Evolutionary conservation across 1,140 invertebrate species (phyloP).

Genomic region (Sinonovacula constricta): DNA sequence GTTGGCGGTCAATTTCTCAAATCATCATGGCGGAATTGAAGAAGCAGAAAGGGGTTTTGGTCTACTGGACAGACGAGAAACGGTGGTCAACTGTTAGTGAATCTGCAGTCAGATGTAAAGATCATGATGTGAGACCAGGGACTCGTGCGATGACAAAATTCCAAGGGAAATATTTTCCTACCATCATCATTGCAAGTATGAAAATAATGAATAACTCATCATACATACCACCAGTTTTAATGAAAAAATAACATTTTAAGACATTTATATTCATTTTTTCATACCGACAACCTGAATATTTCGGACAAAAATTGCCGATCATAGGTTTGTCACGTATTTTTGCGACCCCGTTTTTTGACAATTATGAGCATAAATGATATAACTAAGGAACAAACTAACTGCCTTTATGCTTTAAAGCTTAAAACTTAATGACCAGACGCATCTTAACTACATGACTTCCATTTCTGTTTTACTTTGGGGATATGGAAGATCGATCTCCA

Average conservation of each 20-base stretch:
- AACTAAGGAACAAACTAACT: constrained; percentile 37
- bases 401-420: constrained; percentile 40
- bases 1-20: constrained; percentile 38
- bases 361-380: constrained; percentile 39
- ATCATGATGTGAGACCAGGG: constrained; percentile 37
- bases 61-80: constrained; percentile 38
- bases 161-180: constrained; percentile 38
- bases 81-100: constrained; percentile 34
- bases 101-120: constrained; percentile 40
- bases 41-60: constrained; percentile 35
- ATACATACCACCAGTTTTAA: constrained; percentile 40
- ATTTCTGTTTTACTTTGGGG: constrained; percentile 40
- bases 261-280: constrained; percentile 40
- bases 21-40: constrained; percentile 38
- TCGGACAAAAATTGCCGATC: constrained; percentile 36
- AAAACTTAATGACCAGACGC: constrained; percentile 35
- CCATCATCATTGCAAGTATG: constrained; percentile 38
- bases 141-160: constrained; percentile 40
- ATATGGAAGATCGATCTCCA: constrained; percentile 36
- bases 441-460: constrained; percentile 31
- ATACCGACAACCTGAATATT: constrained; percentile 38
- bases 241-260: constrained; percentile 36
- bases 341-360: constrained; percentile 37
- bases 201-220: constrained; percentile 37
- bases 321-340: constrained; percentile 33